Percentiles rank a stretch among this genome's conserved stretches.
Evolutionary conservation across 53 echinoderm and acorn worm genomes (phyloP).

Genomic region (Stichopus horrens): DNA sequence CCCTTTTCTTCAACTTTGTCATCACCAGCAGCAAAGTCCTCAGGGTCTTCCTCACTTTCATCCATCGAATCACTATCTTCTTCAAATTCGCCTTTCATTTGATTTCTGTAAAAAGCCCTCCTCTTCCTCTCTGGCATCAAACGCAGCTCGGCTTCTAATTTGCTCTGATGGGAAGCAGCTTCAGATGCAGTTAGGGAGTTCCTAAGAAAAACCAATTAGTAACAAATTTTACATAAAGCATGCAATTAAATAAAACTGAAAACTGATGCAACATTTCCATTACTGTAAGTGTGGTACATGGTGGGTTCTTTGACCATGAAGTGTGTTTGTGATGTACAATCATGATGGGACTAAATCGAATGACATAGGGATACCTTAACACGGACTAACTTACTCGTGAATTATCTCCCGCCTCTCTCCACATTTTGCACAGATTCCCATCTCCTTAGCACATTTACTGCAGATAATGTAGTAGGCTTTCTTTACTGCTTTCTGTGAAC

Average conservation of each 20-base stretch:
- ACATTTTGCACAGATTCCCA: slow-evolving; percentile 77
- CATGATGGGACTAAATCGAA: no score
- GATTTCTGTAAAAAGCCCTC: slow-evolving; percentile 59
- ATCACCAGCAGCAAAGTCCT: slow-evolving; percentile 5
- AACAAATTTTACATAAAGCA: no score
- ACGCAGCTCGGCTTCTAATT: slow-evolving; percentile 58
- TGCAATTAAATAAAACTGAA: no score
- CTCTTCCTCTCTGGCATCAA: slow-evolving; percentile 64
- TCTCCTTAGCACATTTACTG: slow-evolving; percentile 61
- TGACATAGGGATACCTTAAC: no score
- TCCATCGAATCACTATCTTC: slow-evolving; percentile 21
- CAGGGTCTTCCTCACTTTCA: neutral
- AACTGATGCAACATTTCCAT: no score
- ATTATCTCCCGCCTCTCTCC: slow-evolving; percentile 41
- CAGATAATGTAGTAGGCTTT: slow-evolving; percentile 83
- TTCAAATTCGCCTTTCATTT: slow-evolving; percentile 35
- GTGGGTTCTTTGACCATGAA: no score
- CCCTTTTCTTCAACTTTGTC: slow-evolving; percentile 11
- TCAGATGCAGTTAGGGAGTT: slow-evolving; percentile 48
- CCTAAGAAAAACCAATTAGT: slow-evolving; percentile 22
- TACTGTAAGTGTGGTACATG: no score
- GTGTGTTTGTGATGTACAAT: no score
- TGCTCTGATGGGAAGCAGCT: slow-evolving; percentile 56
- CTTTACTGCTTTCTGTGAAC: slow-evolving; percentile 72
- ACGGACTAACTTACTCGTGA: slow-evolving; percentile 14